A percentile compares a stretch with the other conserved stretches of the same genome.
phyloP scores from a whole-genome alignment of 2,888 invertebrate genomes.

The Xestia c-nigrum region DNA sequence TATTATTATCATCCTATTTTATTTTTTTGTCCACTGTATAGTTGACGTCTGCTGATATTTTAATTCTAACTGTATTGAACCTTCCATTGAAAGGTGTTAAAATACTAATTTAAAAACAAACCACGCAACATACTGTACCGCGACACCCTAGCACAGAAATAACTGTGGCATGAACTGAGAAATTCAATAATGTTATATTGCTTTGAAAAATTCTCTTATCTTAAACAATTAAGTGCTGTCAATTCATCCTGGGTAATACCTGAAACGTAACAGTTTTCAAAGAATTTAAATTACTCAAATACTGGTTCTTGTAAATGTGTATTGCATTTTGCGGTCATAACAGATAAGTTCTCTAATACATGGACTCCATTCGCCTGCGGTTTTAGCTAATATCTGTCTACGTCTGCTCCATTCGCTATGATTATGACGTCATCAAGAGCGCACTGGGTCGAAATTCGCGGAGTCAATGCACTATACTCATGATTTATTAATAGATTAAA shows the following conservation, averaged over 20 bases:
- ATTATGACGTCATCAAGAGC: constrained; percentile 46
- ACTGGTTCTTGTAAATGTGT: constrained; percentile 38
- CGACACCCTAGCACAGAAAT: constrained; percentile 34
- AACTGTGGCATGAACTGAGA: constrained; percentile 2
- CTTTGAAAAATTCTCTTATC: neutral
- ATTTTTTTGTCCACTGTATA: neutral
- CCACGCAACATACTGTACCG: constrained; percentile 33
- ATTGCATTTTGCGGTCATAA: constrained; percentile 66
- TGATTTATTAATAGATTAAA: constrained; percentile 35
- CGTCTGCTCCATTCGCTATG: constrained; percentile 29
- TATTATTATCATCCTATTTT: neutral
- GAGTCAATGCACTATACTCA: constrained; percentile 44
- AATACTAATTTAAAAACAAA: constrained; percentile 35
- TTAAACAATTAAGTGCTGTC: constrained; percentile 4
- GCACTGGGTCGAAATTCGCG: constrained; percentile 15
- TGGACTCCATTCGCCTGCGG: constrained; percentile 41
- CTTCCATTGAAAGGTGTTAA: constrained; percentile 9
- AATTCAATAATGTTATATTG: constrained; percentile 12
- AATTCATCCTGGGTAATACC: constrained; percentile 20
- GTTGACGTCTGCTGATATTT: constrained; percentile 1
- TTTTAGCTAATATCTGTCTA: constrained; percentile 51
- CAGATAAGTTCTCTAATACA: constrained; percentile 53
- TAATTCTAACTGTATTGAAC: constrained; percentile 2
- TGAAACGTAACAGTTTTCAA: constrained; percentile 30
- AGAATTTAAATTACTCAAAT: constrained; percentile 28